These are phyloP conservation scores for Odontophorus gujanensis DNA, from an alignment of 2,113 vertebrate species.

Conservation along the genomic window DNA sequence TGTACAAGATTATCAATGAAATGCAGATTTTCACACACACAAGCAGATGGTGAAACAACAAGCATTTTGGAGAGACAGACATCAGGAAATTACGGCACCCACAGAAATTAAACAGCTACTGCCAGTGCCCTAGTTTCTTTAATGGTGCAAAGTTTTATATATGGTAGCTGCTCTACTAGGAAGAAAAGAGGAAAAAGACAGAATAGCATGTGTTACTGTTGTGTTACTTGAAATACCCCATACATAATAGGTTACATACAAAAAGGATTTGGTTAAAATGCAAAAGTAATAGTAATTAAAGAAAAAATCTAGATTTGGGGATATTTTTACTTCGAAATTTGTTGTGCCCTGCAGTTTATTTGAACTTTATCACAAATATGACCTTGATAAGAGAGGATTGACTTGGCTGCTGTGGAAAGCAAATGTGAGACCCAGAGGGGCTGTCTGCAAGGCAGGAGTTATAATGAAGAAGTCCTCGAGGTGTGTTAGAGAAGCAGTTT, in stretches of 20 bases:
- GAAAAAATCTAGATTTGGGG: background rate
- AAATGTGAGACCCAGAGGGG: background rate
- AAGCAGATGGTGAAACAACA: constrained; percentile 3
- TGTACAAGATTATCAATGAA: background rate
- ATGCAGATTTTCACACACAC: background rate
- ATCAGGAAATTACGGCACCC: background rate
- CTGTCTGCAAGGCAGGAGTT: background rate
- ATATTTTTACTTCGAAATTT: background rate
- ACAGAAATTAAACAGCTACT: background rate
- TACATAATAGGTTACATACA: background rate
- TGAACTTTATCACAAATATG: background rate
- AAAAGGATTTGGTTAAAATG: background rate
- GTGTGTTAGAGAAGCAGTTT: background rate
- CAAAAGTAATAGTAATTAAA: background rate
- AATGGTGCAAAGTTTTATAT: background rate
- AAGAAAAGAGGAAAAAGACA: background rate
- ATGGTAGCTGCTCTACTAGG: background rate
- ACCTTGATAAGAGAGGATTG: background rate
- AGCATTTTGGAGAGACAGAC: background rate
- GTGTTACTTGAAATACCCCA: background rate
- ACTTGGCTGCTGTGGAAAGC: background rate
- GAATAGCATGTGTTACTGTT: background rate
- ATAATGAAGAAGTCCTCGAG: fast-evolving
- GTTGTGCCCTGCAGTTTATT: background rate
- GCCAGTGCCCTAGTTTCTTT: background rate